phyloP scores from a whole-genome alignment of 2,888 invertebrate genomes.

The Mycalesis mineus region DNA sequence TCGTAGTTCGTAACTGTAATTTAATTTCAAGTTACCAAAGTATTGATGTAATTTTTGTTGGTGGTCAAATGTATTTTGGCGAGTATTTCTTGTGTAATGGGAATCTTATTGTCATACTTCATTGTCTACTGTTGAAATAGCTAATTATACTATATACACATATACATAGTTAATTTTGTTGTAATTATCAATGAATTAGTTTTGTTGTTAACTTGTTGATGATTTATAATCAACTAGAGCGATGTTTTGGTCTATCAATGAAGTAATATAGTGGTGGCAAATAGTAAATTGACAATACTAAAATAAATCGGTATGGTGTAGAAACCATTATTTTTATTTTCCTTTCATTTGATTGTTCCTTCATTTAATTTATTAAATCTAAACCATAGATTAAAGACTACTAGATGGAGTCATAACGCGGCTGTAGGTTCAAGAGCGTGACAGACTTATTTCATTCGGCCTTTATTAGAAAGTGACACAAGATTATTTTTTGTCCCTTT shows the following conservation, averaged over 20 bases:
- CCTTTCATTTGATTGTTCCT: too few species aligned
- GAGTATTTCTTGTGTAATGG: neutral
- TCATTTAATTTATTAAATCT: too few species aligned
- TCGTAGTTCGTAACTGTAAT: conserved; percentile 51
- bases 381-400: too few species aligned
- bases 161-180: neutral
- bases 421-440: too few species aligned
- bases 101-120: neutral
- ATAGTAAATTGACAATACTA: conserved; percentile 68
- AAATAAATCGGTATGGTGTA: conserved; percentile 70
- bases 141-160: neutral
- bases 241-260: conserved; percentile 8
- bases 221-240: conserved; percentile 15
- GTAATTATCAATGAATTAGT: conserved; percentile 5
- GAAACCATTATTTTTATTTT: conserved; percentile 33
- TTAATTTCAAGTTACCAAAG: conserved; percentile 71
- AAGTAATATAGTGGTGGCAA: conserved; percentile 35
- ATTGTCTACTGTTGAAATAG: conserved; percentile 1
- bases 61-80: conserved; percentile 2
- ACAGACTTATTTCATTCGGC: too few species aligned
- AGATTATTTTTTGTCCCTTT: too few species aligned
- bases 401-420: too few species aligned
- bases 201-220: conserved; percentile 19
- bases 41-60: conserved; percentile 42
- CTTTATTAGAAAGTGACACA: too few species aligned